phyloP scores from a whole-genome alignment of 2,113 vertebrate species.

The Aviceda subcristata region DNA sequence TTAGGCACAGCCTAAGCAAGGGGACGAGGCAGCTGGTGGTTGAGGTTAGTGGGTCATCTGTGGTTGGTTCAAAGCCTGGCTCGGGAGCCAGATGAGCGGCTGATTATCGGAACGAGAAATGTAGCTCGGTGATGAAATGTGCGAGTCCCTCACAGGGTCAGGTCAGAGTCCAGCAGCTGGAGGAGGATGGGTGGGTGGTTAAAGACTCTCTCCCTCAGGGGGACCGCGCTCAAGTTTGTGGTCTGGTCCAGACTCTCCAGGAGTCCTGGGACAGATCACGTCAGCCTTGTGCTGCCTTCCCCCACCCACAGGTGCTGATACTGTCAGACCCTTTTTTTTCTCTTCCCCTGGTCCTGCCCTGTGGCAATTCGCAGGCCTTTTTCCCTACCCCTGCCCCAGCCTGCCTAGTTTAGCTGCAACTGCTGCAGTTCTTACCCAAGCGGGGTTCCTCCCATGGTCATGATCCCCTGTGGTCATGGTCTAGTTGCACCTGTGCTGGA shows the following conservation, averaged over 20 bases:
- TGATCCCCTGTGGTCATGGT: accelerated
- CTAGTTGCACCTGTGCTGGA: background rate
- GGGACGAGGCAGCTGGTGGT: background rate
- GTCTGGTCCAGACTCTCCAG: background rate
- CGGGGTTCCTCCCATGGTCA: accelerated
- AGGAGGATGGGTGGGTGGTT: background rate
- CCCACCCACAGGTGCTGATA: accelerated
- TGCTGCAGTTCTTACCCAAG: background rate
- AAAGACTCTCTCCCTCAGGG: background rate
- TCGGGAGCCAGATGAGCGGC: background rate
- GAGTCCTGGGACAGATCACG: background rate
- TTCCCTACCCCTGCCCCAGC: background rate
- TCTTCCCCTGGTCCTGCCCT: background rate
- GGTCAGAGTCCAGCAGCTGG: background rate
- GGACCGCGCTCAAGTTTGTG: accelerated
- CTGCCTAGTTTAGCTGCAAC: background rate
- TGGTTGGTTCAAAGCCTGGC: background rate
- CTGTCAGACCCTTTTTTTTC: background rate
- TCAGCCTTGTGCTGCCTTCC: background rate
- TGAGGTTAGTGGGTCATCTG: background rate
- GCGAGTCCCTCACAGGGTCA: accelerated
- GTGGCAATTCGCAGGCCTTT: accelerated
- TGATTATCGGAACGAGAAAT: accelerated
- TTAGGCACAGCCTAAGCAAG: accelerated
- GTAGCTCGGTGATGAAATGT: background rate